Percentiles rank a stretch among this genome's conserved stretches.
phyloP scores from a whole-genome alignment of 1,140 invertebrate species.

The Drosophila nikananu region DNA sequence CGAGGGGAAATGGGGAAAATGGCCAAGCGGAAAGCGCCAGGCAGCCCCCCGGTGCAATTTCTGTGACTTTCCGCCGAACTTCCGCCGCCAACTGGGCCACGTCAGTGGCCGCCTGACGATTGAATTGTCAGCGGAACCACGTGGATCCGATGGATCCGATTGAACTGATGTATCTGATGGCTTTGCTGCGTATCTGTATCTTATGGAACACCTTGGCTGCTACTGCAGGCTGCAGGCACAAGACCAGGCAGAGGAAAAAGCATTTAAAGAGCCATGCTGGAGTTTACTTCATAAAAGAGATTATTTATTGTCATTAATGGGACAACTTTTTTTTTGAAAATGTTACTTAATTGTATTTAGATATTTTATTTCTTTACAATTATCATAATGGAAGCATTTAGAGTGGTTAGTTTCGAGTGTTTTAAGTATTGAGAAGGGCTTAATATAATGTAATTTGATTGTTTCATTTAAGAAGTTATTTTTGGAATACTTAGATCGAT shows the following conservation, averaged over 20 bases:
- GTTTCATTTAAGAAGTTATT: no score
- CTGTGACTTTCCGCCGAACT: constrained; percentile 40
- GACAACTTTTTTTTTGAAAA: not conserved
- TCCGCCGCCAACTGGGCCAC: constrained; percentile 41
- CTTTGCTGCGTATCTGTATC: constrained; percentile 4
- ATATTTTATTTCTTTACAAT: not conserved
- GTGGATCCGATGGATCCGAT: constrained; percentile 25
- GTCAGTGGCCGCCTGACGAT: not conserved
- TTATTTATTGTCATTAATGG: not conserved
- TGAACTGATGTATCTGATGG: not conserved
- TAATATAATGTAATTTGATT: no score
- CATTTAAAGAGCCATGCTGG: not conserved
- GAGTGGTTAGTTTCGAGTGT: no score
- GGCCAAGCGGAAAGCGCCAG: constrained; percentile 34
- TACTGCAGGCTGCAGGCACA: not conserved
- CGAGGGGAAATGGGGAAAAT: constrained; percentile 43
- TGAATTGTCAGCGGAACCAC: constrained; percentile 40
- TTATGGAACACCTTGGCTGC: not conserved
- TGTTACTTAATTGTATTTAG: not conserved
- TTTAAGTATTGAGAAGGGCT: no score
- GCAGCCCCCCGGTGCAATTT: constrained; percentile 19
- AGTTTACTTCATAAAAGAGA: no score
- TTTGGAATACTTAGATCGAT: no score
- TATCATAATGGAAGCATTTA: no score
- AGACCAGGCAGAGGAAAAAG: not conserved